Evolutionary conservation across 2,888 invertebrate species (phyloP), one percentile per base, ranked within the genome.

Genomic region (Latrodectus hesperus): DNA sequence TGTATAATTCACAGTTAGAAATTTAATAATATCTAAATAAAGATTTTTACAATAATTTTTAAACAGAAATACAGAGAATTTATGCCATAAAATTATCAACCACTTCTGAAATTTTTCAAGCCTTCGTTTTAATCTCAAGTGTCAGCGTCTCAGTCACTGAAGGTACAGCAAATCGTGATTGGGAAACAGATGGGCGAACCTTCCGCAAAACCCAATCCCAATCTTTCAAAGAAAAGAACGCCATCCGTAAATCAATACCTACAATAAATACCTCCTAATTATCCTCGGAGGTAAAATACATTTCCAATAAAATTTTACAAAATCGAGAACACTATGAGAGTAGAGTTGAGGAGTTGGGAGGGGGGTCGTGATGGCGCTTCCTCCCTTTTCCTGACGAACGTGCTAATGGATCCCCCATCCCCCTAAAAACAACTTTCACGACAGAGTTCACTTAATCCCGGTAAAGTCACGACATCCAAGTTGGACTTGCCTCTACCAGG

Each of bases 391-490:
- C 49, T 49, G 65, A 65, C 76, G 26, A 68, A 77, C 65, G 65
- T 77, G 77, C 53, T 76, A 76, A 76, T 65, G 76, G 76, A 65
- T 64, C 22, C 65, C 38, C 49, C 65, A 16, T n/a, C 51, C 22
- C 55, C 68, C 60, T 64, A 84, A 84, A 84, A 84, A 84, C 76
- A 76, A 26, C 60, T 38, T 70, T 38, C 70, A 70, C 65, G 67
- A 74, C 73, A 81, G 74, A 72, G 80, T 26, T 53, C 84, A 17
- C 77, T 68, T 84, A 84, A 84, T 84, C 84, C 84, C 71, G 49
- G 52, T 51, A 67, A 81, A 86, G 86, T 75, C 75, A 81, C 55
- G 80, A 86, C 86, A 86, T 65, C 26, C 76, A 68, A 51, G n/a
- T 51, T 52, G 64, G 72, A 60, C 52, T 52, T 72, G 73, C 60